Percentiles rank a stretch among this genome's conserved stretches.
phyloP scores from a whole-genome alignment of 2,888 invertebrate genomes.

The Thymelicus sylvestris region DNA sequence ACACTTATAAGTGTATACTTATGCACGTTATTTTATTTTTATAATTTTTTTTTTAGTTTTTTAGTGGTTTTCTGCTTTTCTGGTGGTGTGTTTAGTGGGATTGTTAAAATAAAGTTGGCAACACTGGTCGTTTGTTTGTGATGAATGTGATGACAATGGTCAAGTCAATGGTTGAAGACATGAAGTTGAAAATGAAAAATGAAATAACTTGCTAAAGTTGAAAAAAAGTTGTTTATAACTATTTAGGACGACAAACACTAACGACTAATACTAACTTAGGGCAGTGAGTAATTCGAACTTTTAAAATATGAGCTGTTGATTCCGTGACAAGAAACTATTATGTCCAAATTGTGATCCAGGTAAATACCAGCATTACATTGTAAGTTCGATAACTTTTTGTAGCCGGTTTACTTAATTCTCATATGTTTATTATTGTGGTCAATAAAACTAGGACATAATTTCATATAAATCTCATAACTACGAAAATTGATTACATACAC shows the following conservation, averaged over 20 bases:
- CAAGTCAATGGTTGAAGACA: too few relatives aligned
- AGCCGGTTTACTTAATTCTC: not conserved
- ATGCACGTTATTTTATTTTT: too few relatives aligned
- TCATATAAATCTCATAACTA: not conserved
- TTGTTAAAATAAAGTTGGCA: too few relatives aligned
- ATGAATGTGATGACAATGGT: not conserved
- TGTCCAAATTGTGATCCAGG: slow-evolving; percentile 6
- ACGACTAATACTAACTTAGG: not conserved
- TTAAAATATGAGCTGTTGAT: not conserved
- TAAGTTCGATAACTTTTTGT: not conserved
- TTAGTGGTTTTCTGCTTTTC: too few relatives aligned
- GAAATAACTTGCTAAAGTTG: not conserved
- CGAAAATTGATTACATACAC: too few relatives aligned
- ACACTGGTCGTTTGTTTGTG: too few relatives aligned
- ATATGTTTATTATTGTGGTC: slow-evolving; percentile 3
- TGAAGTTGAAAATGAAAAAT: not conserved
- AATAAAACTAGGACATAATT: not conserved
- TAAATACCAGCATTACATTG: not conserved
- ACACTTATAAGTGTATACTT: too few relatives aligned
- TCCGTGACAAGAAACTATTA: not conserved
- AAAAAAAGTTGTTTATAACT: slow-evolving; percentile 1
- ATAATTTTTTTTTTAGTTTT: too few relatives aligned
- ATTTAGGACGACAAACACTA: not conserved
- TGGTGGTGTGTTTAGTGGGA: too few relatives aligned
- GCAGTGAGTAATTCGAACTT: not conserved